Percentiles rank a stretch among this genome's conserved stretches.
Conservation (phyloP, 2,113 vertebrate species). For the Dasyurus viverrinus region DNA sequence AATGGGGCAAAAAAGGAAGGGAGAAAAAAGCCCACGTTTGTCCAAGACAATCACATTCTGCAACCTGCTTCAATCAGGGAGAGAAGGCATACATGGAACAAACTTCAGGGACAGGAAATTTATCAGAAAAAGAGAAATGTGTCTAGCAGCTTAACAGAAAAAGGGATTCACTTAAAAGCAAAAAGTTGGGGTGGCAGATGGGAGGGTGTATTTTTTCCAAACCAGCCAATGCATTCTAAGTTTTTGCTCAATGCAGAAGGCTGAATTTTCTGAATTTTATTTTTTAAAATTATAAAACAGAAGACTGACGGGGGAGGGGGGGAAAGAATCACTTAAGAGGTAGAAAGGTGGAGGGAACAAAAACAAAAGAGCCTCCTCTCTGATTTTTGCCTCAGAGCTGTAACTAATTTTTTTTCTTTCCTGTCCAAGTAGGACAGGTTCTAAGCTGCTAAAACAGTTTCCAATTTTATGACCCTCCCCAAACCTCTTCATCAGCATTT, state of each 20-base stretch:
- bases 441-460: constrained; percentile 65
- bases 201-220: constrained; percentile 71
- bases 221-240: constrained; percentile 60
- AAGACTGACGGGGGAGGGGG: fast-evolving
- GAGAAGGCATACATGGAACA: constrained; percentile 38
- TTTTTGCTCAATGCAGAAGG: constrained; percentile 58
- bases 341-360: background rate
- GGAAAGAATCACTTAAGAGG: background rate
- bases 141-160: constrained; percentile 3
- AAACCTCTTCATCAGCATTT: constrained; percentile 21
- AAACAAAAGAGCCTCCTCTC: constrained; percentile 57
- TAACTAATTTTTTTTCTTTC: constrained; percentile 28
- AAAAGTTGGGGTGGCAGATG: constrained; percentile 71
- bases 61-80: constrained; percentile 67
- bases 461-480: constrained; percentile 55
- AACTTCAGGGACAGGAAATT: constrained; percentile 63
- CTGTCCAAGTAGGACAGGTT: constrained; percentile 60
- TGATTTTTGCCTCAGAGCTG: constrained; percentile 58
- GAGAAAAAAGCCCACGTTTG: constrained; percentile 48
- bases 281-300: constrained; percentile 21
- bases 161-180: constrained; percentile 43
- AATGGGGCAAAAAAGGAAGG: constrained; percentile 39
- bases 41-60: constrained; percentile 64
- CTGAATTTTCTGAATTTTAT: constrained; percentile 71
- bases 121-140: constrained; percentile 73